These are phyloP conservation scores for Lithobates sylvaticus DNA, from an alignment of 2,797 vertebrate genomes.

Conservation along the genomic window DNA sequence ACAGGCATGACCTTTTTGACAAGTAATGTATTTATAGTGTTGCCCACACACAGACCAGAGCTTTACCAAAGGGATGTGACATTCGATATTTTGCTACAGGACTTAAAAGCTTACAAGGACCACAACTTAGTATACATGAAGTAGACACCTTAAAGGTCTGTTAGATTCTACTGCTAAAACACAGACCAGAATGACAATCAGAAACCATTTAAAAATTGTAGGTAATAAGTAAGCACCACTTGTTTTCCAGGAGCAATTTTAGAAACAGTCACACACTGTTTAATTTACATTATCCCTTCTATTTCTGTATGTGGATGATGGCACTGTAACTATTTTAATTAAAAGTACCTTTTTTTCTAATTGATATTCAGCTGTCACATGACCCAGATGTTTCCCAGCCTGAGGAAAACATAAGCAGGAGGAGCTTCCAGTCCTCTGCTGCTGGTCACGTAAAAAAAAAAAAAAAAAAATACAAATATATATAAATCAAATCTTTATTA, in stretches of 20 bases:
- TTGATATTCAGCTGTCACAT: too few relatives aligned
- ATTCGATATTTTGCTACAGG: slow-evolving; percentile 76
- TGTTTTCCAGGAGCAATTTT: background rate
- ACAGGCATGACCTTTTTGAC: slow-evolving; percentile 38
- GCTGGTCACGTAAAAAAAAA: too few relatives aligned
- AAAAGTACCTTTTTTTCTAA: too few relatives aligned
- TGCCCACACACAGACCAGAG: slow-evolving; percentile 50
- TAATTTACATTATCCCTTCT: too few relatives aligned
- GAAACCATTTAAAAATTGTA: slow-evolving; percentile 12
- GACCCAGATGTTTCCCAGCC: too few relatives aligned
- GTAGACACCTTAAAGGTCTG: slow-evolving; percentile 26
- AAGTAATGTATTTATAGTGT: slow-evolving; percentile 36
- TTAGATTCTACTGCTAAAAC: slow-evolving; percentile 21
- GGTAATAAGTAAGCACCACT: background rate
- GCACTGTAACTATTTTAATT: too few relatives aligned
- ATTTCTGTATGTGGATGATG: too few relatives aligned
- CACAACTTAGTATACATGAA: slow-evolving; percentile 57
- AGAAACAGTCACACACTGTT: too few relatives aligned
- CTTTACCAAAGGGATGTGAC: slow-evolving; percentile 65
- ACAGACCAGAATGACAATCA: background rate
- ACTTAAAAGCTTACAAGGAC: slow-evolving; percentile 71
- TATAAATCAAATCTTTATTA: too few relatives aligned
- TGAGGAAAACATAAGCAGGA: too few relatives aligned
- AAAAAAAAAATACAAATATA: too few relatives aligned
- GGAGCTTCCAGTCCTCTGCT: too few relatives aligned